phyloP scores from a whole-genome alignment of 2,888 invertebrate species.

The Lamellibrachia satsuma region DNA sequence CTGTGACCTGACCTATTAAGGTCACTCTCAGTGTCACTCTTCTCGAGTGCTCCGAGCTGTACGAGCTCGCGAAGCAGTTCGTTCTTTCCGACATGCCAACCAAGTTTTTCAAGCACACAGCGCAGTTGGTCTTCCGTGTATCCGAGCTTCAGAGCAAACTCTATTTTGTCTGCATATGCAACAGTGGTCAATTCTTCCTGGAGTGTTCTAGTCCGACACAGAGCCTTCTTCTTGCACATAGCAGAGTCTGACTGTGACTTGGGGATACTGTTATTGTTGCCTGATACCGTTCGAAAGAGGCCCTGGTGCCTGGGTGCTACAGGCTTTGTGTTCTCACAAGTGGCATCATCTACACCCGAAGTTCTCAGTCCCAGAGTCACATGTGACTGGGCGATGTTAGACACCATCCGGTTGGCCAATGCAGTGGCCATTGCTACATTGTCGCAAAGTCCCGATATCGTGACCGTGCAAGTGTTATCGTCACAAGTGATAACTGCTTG shows the following conservation, averaged over 20 bases:
- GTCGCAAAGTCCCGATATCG: not conserved
- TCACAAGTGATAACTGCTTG: not conserved
- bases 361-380: not conserved
- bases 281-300: slow-evolving; percentile 7
- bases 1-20: not conserved
- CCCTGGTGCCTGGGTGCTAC: not conserved
- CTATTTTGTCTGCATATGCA: not conserved
- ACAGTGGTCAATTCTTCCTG: not conserved
- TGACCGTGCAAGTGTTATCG: not conserved
- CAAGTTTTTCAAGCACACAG: slow-evolving; percentile 84
- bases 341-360: not conserved
- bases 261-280: not conserved
- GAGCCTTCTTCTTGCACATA: not conserved
- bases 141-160: slow-evolving; percentile 82
- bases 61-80: slow-evolving; percentile 26
- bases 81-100: slow-evolving; percentile 59
- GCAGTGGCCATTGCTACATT: not conserved
- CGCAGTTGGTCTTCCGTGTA: slow-evolving; percentile 88
- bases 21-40: not conserved
- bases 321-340: not conserved
- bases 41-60: not conserved
- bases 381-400: not conserved
- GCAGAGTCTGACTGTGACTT: not conserved
- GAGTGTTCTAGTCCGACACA: not conserved
- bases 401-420: not conserved